Percentiles rank a stretch among this genome's conserved stretches.
Evolutionary conservation across 2,113 vertebrate genomes (phyloP).

Genomic region (Sapajus apella): DNA sequence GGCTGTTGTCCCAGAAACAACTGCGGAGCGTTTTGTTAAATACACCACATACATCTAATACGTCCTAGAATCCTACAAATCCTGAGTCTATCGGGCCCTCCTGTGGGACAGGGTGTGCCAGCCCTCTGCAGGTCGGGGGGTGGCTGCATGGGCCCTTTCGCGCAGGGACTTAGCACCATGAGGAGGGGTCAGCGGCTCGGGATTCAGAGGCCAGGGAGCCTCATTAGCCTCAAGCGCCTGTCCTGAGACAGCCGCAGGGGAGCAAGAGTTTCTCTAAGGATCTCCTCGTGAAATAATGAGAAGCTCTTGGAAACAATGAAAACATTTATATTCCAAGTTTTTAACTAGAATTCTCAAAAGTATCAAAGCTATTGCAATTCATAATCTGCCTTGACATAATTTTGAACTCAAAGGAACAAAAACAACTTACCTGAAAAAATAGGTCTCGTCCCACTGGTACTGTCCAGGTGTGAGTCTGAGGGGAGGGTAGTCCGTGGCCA

Average conservation of each 20-base stretch:
- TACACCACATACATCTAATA: too few relatives aligned
- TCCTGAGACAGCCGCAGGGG: rapidly evolving
- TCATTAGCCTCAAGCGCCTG: not conserved
- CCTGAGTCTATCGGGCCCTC: not conserved
- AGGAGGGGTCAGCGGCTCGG: not conserved
- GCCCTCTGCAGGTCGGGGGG: rapidly evolving
- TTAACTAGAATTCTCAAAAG: not conserved
- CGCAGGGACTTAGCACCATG: rapidly evolving
- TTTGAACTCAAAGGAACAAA: not conserved
- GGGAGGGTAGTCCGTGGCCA: slow-evolving; percentile 77
- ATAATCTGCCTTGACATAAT: not conserved
- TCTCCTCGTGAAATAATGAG: too few relatives aligned
- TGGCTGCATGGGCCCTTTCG: rapidly evolving
- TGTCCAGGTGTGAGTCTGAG: slow-evolving; percentile 80
- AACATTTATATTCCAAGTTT: not conserved
- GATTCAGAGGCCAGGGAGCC: not conserved
- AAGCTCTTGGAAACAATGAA: not conserved
- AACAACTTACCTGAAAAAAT: slow-evolving; percentile 82
- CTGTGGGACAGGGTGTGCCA: rapidly evolving
- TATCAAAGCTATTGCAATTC: not conserved
- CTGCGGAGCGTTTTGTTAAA: not conserved
- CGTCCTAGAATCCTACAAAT: not conserved
- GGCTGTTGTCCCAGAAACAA: rapidly evolving
- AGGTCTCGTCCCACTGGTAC: slow-evolving; percentile 66
- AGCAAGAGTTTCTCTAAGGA: not conserved